Conservation (phyloP, 1,140 invertebrate species). For the Gonatopus flavifemur region DNA sequence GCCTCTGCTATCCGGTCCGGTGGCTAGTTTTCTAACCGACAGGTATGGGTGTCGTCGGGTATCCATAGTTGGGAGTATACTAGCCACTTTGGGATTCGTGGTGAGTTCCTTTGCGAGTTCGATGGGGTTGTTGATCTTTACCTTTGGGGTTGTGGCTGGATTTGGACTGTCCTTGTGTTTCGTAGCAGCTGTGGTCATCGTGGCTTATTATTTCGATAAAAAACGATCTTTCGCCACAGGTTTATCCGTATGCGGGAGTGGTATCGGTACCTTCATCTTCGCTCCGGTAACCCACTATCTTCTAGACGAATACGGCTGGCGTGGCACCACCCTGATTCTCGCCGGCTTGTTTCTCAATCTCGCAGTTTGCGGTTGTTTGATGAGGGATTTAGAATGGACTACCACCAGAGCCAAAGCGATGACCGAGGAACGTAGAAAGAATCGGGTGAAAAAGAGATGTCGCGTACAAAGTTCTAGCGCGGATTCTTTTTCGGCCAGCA, state of each 20-base stretch:
- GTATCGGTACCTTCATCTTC: constrained; percentile 89
- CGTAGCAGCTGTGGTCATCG: constrained; percentile 88
- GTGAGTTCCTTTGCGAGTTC: constrained; percentile 76
- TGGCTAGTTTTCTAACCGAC: constrained; percentile 86
- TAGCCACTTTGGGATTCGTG: constrained; percentile 80
- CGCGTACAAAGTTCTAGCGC: constrained; percentile 65
- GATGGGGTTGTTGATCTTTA: constrained; percentile 78
- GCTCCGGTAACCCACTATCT: constrained; percentile 81
- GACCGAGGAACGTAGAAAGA: constrained; percentile 64
- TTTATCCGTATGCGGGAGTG: constrained; percentile 87
- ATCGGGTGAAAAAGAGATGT: constrained; percentile 62
- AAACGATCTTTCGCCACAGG: constrained; percentile 90
- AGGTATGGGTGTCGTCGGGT: constrained; percentile 80
- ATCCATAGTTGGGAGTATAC: constrained; percentile 76
- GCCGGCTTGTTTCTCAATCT: constrained; percentile 85
- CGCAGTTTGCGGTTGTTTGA: constrained; percentile 82
- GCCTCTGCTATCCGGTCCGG: constrained; percentile 83
- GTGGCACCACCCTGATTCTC: constrained; percentile 78
- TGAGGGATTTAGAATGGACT: constrained; percentile 80
- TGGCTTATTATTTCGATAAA: constrained; percentile 95
- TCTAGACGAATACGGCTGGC: constrained; percentile 80
- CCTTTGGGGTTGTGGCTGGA: constrained; percentile 83
- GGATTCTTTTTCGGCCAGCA: constrained; percentile 69
- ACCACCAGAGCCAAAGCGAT: constrained; percentile 63
- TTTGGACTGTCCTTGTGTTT: constrained; percentile 86